phyloP scores from a whole-genome alignment of 1,140 invertebrate species.

The Pachypsylla venusta region DNA sequence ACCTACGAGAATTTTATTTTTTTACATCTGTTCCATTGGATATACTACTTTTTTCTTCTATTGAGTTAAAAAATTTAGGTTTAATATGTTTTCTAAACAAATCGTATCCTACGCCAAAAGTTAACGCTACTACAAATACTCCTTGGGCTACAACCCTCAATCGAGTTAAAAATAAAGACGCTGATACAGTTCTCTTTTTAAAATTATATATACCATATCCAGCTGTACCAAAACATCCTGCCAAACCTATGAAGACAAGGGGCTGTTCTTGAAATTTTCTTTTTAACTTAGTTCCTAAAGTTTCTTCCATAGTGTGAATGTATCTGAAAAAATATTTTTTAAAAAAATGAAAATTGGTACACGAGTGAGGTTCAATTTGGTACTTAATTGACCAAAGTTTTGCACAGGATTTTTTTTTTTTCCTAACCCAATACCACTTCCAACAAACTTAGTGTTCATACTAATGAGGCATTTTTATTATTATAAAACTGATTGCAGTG shows the following conservation, averaged over 20 bases:
- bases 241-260: neutral
- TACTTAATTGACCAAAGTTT: too few species aligned
- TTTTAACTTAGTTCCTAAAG: neutral
- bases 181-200: neutral
- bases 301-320: neutral
- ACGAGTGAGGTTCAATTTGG: too few species aligned
- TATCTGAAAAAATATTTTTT: too few species aligned
- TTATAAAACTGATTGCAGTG: too few species aligned
- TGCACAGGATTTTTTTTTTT: too few species aligned
- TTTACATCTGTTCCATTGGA: too few species aligned
- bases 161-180: conserved; percentile 7
- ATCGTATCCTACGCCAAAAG: neutral
- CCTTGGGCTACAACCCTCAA: neutral
- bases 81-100: neutral
- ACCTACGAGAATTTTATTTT: too few species aligned
- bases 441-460: too few species aligned
- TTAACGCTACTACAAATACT: neutral
- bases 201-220: conserved; percentile 10
- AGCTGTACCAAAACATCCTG: neutral
- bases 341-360: too few species aligned
- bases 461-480: too few species aligned
- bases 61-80: too few species aligned
- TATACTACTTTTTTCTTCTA: neutral
- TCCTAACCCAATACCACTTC: too few species aligned
- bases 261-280: neutral